Base-by-base conservation (phyloP, 2,888 invertebrate species). In the Empis livida region DNA sequence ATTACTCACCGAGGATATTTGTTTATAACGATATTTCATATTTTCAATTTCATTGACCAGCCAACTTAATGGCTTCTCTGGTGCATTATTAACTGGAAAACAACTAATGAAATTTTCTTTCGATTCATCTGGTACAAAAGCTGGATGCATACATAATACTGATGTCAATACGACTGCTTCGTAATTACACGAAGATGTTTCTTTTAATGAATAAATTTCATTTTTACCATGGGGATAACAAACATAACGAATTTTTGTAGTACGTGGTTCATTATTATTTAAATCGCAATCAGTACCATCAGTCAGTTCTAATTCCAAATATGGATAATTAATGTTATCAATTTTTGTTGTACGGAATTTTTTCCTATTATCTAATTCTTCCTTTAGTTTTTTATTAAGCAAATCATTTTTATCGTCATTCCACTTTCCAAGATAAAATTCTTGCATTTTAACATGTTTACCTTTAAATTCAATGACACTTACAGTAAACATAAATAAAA, bases 231-330 rank as follows among this genome's bases (percentile, higher is more conserved):
- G 84, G 5, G 78, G 76, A 60, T 85, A 89, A 70, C 96, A 96
- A 0, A 94, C 87, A 61, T 95, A 96, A 1, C 85, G 73, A 3
- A 95, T 80, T 60, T 79, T 79, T 0, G 92, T 88, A 16, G 78
- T 71, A 14, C 96, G 77, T 0, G 90, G 89, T 57, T 84, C 80
- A 46, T 84, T 84, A 54, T 83, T 93, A 56, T 80, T 96, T 44
- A 99, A 71, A 59, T 97, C 96, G 63, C 99, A 99, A 11, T 81
- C 57, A 0, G 96, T 94, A 11, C 97, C 97, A 63, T 86, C 88
- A 35, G 77, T 80, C 80, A 92, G 89, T 53, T 80, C 78, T 56
- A 96, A 78, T 70, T 88, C 87, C 46, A 87, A 82, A 62, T 89
- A 95, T 0, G 96, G 94, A 63, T 93, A 74, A 51, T 81, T 80